Evolutionary conservation across 1,140 invertebrate species (phyloP), one percentile per base, ranked within the genome.

Genomic region (Adoxophyes honmai): DNA sequence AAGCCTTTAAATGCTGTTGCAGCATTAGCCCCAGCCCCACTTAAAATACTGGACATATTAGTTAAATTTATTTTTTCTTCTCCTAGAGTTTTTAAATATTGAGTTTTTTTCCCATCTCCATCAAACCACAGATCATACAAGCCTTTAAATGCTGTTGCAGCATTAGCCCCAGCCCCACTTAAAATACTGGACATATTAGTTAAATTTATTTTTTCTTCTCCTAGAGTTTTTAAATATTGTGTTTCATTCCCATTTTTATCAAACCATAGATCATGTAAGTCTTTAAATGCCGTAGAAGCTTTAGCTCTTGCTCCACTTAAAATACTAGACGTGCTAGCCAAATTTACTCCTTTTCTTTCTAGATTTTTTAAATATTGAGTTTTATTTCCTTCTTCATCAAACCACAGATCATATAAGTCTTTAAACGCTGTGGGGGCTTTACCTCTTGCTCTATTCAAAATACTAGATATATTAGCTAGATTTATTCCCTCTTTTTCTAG

Each of bases 181-280:
- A 73, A 57, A 51, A 73, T 73, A 59, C 59, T 67, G n/a, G 64
- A 64, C 16, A 70, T 64, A 60, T 14, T 69, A 28, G 57, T 10
- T 37, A 72, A 34, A 65, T 44, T 62, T 33, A 67, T 52, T 55
- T 37, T 21, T 51, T 64, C 39, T 63, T 63, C 44, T 56, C 63
- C 63, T 14, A 75, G 15, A 58, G 37, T 62, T 52, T 57, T 64
- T 44, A 74, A 55, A 54, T 66, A 55, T 28, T 65, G 37, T 10
- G 64, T 74, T 66, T 59, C 59, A 52, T 68, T 63, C 34, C 61
- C 65, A n/a, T 68, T 14, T 54, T 57, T 34, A 57, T 70, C 60
- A 58, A 77, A 74, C 59, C 55, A 77, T 52, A 74, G 35, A 57
- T 70, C 55, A 53, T 69, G 61, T 44, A 69, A 59, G 10, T 69